Evolutionary conservation across 2,113 vertebrate genomes (phyloP).

Genomic region (Collichthys lucidus): DNA sequence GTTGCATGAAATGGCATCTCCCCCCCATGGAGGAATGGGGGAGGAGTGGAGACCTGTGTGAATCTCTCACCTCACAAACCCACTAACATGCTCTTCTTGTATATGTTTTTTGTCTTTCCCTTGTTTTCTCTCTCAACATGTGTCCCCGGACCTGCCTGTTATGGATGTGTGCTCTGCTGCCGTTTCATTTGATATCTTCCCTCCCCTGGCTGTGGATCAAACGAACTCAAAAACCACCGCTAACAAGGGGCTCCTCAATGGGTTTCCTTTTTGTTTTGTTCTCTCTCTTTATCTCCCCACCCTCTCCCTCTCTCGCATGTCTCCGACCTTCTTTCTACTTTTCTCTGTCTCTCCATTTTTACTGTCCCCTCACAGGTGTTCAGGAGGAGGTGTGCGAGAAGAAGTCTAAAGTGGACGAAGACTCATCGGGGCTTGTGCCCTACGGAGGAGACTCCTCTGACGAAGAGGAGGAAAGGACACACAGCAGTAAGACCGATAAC

Average conservation of each 20-base stretch:
- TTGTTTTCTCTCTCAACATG: conserved; percentile 85
- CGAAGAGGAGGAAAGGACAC: conserved; percentile 84
- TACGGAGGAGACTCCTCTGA: conserved; percentile 85
- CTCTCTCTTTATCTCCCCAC: conserved; percentile 21
- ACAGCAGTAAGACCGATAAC: conserved; percentile 78
- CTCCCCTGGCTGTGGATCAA: conserved; percentile 76
- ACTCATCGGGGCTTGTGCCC: conserved; percentile 80
- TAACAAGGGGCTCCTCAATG: conserved; percentile 79
- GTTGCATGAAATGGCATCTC: conserved; percentile 69
- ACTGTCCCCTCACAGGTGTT: conserved; percentile 67
- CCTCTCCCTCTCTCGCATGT: conserved; percentile 3
- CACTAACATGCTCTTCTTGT: conserved; percentile 81
- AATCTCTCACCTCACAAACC: conserved; percentile 43
- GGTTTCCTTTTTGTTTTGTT: conserved; percentile 61
- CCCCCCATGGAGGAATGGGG: conserved; percentile 71
- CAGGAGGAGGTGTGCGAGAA: conserved; percentile 62
- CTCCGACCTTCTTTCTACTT: conserved; percentile 13
- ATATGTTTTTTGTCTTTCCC: conserved; percentile 84
- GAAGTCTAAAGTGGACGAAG: conserved; percentile 73
- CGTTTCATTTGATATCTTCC: conserved; percentile 74
- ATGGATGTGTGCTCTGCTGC: conserved; percentile 78
- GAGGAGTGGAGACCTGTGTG: conserved; percentile 81
- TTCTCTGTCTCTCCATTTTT: conserved; percentile 55
- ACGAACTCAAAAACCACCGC: conserved; percentile 74
- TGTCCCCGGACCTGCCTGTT: conserved; percentile 78